A percentile compares a stretch with the other conserved stretches of the same genome.
Evolutionary conservation across 1,140 invertebrate genomes (phyloP).

Genomic region (Chrysopa pallens): DNA sequence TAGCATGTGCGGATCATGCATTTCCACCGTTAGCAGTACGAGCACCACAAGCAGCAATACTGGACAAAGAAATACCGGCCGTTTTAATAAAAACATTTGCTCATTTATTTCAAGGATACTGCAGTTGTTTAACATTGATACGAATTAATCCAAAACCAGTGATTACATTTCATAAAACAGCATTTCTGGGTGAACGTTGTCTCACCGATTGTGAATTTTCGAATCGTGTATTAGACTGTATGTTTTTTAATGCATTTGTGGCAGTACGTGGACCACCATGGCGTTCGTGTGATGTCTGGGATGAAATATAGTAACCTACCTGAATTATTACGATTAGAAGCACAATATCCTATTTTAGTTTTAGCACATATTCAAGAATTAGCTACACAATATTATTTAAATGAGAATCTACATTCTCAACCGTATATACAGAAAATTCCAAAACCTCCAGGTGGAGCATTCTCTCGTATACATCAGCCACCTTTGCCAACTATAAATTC

Average conservation of each 20-base stretch:
- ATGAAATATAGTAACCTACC: constrained; percentile 59
- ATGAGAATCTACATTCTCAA: constrained; percentile 80
- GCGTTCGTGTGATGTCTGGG: constrained; percentile 91
- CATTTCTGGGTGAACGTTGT: constrained; percentile 79
- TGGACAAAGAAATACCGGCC: constrained; percentile 91
- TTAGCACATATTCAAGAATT: constrained; percentile 60
- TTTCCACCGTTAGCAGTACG: constrained; percentile 45
- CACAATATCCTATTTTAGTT: constrained; percentile 34
- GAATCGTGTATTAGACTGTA: constrained; percentile 76
- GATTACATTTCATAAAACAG: constrained; percentile 95
- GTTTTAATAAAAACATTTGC: constrained; percentile 91
- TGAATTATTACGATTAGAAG: constrained; percentile 29
- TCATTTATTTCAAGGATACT: constrained; percentile 85
- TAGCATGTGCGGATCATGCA: constrained; percentile 74
- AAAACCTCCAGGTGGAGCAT: constrained; percentile 83
- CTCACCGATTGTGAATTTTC: constrained; percentile 85
- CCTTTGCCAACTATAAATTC: constrained; percentile 62
- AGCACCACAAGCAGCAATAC: constrained; percentile 39
- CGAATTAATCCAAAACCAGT: constrained; percentile 90
- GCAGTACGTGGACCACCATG: constrained; percentile 89
- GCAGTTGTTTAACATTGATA: constrained; percentile 87
- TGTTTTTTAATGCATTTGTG: constrained; percentile 93
- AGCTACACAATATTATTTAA: constrained; percentile 64
- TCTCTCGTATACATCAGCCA: constrained; percentile 81
- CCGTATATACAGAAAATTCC: constrained; percentile 84